Evolutionary conservation across 35 echinoderm and acorn worm species (phyloP).

Genomic region (Ptychodera flava): DNA sequence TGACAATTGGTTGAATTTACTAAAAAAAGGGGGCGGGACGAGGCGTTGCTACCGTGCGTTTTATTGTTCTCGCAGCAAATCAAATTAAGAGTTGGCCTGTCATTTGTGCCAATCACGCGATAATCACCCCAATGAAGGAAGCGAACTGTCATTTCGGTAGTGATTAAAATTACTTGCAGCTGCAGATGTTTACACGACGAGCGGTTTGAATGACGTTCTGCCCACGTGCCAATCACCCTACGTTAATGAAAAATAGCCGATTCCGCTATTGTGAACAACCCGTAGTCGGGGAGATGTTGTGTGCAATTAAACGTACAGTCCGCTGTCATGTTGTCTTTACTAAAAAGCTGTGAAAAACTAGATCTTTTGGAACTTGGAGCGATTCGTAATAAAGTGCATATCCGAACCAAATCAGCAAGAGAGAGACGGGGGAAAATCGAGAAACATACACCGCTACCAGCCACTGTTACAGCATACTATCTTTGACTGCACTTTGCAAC

Average conservation of each 20-base stretch:
- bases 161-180: constrained; percentile 10
- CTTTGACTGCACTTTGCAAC: too few relatives aligned
- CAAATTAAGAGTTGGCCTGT: background rate
- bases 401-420: too few relatives aligned
- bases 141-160: background rate
- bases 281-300: background rate
- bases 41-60: background rate
- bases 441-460: too few relatives aligned
- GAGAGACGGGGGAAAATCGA: too few relatives aligned
- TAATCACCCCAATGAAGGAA: background rate
- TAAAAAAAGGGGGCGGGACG: background rate
- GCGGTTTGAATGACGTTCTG: constrained; percentile 4
- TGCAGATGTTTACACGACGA: constrained; percentile 20
- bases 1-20: constrained; percentile 16
- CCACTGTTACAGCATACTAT: too few relatives aligned
- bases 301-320: background rate
- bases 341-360: background rate
- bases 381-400: too few relatives aligned
- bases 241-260: background rate
- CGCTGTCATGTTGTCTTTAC: background rate
- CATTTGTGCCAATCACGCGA: background rate
- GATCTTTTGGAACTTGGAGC: background rate
- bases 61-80: constrained; percentile 16
- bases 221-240: constrained; percentile 20
- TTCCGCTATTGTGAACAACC: background rate